Percentiles rank a stretch among this genome's conserved stretches.
Evolutionary conservation across 2,888 invertebrate genomes (phyloP).

Genomic region (Thecocarcelia acutangulata): DNA sequence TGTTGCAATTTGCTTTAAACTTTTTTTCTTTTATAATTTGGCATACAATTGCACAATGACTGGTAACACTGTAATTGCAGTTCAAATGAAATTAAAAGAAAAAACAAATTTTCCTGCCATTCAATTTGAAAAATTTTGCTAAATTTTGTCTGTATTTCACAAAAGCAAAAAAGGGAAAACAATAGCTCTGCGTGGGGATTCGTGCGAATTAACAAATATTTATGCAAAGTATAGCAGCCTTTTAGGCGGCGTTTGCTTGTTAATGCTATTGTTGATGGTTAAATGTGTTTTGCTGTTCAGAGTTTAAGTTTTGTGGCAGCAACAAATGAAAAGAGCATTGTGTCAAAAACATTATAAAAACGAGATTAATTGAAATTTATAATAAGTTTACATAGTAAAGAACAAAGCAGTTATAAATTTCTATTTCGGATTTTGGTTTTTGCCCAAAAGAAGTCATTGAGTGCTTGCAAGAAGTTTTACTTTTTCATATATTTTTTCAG

Average conservation of each 20-base stretch:
- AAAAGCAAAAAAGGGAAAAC: background rate
- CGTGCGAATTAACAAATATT: constrained; percentile 28
- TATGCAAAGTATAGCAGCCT: constrained; percentile 21
- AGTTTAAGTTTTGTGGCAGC: no score
- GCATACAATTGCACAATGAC: constrained; percentile 39
- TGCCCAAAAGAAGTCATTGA: no score
- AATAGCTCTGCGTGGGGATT: background rate
- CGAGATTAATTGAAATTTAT: no score
- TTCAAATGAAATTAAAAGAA: background rate
- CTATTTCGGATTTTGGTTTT: no score
- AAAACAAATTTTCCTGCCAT: constrained; percentile 18
- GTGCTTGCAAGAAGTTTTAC: no score
- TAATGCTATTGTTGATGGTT: constrained; percentile 5
- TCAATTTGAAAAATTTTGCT: constrained; percentile 42
- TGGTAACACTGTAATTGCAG: constrained; percentile 20
- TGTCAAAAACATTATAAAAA: no score
- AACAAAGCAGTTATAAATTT: no score
- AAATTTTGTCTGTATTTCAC: constrained; percentile 19
- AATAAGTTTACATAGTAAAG: no score
- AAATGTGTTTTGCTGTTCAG: background rate
- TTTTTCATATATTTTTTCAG: no score
- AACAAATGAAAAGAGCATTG: background rate
- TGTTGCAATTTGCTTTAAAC: constrained; percentile 49
- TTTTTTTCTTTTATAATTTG: constrained; percentile 30
- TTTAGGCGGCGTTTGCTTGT: background rate